Evolutionary conservation across 35 echinoderm and acorn worm species (phyloP), one percentile per base, ranked within the genome.

Genomic region (Heliocidaris tuberculata): DNA sequence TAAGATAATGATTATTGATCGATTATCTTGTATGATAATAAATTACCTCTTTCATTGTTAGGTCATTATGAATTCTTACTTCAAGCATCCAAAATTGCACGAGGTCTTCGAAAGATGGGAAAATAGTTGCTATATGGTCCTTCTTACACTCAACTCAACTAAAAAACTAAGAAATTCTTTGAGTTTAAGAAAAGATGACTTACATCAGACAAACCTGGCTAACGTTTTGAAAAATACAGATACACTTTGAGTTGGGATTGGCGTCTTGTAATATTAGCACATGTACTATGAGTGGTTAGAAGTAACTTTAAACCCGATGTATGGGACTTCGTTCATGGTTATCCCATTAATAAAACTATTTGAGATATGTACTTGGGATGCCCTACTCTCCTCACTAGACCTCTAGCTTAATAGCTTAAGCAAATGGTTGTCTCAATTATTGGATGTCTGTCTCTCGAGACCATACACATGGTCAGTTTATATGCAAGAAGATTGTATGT

Each of bases 381-480:
- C 65, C 65, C 21, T 19, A 78, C 65, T 7, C 65, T 17, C 21
- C 65, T 78, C 65, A 78, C 65, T 27, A 78, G 65, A 78, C 65
- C 65, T 78, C 19, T 78, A 78, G 65, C 65, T 78, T 78, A 78
- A 78, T 78, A 78, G 65, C 65, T 78, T 78, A 78, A 78, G 65
- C 65, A 78, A 78, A 78, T 78, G 65, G 65, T 78, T 78, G 65
- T 78, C 65, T 21, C 65, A 78, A 78, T 78, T 78, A 5, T 78
- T 19, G 21, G 65, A 78, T 78, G 65, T 24, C 21, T 78, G 27
- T 78, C 65, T 78, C 65, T 78, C 27, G 27, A n/a, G 65, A 21
- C 65, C 65, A 78, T 78, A 9, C 65, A n/a, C 65, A 6, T 78
- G 65, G 65, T 78, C 17, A 78, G 65, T 6, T 78, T 78, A 78